Conservation (phyloP, 2,888 invertebrate species). For the Coenonympha arcania region DNA sequence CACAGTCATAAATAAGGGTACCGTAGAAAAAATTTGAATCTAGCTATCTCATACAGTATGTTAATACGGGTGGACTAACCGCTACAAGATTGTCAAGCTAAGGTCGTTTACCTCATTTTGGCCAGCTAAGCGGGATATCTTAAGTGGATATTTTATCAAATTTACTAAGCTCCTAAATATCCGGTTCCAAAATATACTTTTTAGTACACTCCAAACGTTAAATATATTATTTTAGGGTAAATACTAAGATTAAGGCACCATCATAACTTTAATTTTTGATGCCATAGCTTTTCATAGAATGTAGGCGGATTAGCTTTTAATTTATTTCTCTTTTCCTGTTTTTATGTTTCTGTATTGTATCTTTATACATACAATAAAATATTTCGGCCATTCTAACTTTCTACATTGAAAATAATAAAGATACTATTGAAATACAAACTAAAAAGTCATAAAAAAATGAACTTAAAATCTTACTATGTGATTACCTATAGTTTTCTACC, state of each 20-base stretch:
- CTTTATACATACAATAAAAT: no score
- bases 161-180: neutral
- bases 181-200: neutral
- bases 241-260: neutral
- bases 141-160: neutral
- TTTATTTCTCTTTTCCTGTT: no score
- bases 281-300: no score
- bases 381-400: no score
- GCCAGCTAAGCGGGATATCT: slow-evolving; percentile 1
- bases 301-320: no score
- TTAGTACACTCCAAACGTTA: no score
- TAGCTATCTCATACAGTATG: slow-evolving; percentile 40
- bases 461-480: no score
- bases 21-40: slow-evolving; percentile 31
- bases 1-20: slow-evolving; percentile 39
- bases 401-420: no score
- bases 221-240: neutral
- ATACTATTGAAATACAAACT: no score
- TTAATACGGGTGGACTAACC: slow-evolving; percentile 31
- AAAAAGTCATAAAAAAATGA: no score
- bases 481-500: no score
- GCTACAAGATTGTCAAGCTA: slow-evolving; percentile 21
- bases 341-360: no score
- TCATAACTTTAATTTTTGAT: neutral
- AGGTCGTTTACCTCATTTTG: slow-evolving; percentile 32